phyloP scores from a whole-genome alignment of 2,797 vertebrate genomes.

The Prionace glauca region DNA sequence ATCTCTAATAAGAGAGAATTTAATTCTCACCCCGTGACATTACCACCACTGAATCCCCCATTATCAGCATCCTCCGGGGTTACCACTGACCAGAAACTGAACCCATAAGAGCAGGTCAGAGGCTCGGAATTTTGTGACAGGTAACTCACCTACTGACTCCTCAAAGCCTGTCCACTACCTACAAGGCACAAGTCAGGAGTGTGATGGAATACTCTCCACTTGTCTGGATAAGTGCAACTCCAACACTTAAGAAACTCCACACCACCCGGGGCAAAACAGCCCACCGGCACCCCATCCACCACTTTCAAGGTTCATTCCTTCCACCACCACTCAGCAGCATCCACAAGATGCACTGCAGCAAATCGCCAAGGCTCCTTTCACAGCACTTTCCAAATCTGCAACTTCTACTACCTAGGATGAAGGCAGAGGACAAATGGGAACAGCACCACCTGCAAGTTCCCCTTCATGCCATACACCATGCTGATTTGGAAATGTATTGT shows the following conservation, averaged over 20 bases:
- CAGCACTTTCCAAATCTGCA: no score
- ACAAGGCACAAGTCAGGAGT: neutral
- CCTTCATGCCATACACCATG: neutral
- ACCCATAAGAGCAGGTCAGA: neutral
- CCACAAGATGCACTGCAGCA: neutral
- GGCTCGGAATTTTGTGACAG: neutral
- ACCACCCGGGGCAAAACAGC: neutral
- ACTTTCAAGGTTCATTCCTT: neutral
- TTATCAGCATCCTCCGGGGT: neutral
- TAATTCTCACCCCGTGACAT: no score
- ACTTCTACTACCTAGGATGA: neutral
- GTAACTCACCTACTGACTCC: neutral
- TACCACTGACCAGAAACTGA: neutral
- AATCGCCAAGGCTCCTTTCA: neutral
- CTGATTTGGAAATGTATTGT: neutral
- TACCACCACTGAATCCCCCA: neutral
- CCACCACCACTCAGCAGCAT: neutral
- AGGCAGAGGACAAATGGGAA: neutral
- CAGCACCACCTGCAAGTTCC: neutral
- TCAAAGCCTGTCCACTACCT: neutral
- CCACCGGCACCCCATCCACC: neutral
- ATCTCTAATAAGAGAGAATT: neutral
- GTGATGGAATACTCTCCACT: neutral
- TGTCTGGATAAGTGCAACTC: neutral
- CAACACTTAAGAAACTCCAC: neutral